Base-by-base conservation (phyloP, 1,140 invertebrate species). In the Drosophila truncata region DNA sequence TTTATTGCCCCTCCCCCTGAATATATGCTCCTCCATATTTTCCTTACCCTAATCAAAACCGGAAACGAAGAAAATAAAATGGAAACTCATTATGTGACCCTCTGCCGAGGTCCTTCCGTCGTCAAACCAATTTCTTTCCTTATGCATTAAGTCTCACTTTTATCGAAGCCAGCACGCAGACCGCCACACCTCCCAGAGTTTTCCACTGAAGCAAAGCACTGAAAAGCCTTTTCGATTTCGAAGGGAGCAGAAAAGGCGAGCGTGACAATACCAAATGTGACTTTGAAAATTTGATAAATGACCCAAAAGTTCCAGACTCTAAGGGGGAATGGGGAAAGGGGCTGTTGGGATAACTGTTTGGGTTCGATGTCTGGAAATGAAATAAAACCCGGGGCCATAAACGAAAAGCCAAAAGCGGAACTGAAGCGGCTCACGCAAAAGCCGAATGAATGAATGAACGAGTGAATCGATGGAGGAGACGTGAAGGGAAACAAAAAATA, bases 231-330 rank as follows among this genome's bases (percentile, higher is more conserved):
- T 88, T 80, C 78, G 82, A 86, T 85, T 67, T 62, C 69, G 25
- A 54, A 25, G 23, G 58, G 54, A 64, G 77, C 80, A 77, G 69
- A 76, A 70, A 67, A 79, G 42, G 57, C 57, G 83, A 88, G 85
- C 85, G 85, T 88, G 85, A 88, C 85, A 88, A 88, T 80, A 83
- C 81, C 85, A 85, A 88, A 88, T 88, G 85, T 88, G 85, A 88
- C 85, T 88, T 88, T 90, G 85, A 88, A 88, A 88, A 85, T 88
- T 88, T 88, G 85, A 88, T 88, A 88, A 88, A 88, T 88, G 85
- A 90, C 74, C 86, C 66, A 90, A 90, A 85, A 78, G 55, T 67
- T 59, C 14, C 63, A 67, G 62, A 77, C 74, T n/a, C n/a, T n/a
- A n/a, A n/a, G n/a, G n/a, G n/a, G n/a, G n/a, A n/a, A n/a, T n/a